Conservation (phyloP, 2,888 invertebrate species). For the Rhagium mordax region DNA sequence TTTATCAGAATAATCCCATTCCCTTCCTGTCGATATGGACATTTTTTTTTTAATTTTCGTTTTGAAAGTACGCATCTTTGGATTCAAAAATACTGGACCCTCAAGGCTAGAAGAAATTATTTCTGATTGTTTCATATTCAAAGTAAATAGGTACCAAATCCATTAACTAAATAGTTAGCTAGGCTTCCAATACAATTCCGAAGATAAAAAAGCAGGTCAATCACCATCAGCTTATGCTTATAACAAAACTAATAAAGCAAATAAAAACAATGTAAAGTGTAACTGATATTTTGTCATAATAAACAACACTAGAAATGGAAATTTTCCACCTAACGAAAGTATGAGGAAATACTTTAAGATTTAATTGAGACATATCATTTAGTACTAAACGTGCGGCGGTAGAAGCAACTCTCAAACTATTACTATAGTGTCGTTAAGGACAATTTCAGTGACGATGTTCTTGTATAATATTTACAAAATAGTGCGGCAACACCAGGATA, state of each 20-base stretch:
- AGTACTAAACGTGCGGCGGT: neutral
- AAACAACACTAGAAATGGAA: slow-evolving; percentile 18
- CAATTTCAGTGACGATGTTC: neutral
- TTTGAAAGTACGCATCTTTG: no score
- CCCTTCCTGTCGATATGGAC: no score
- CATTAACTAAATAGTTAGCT: neutral
- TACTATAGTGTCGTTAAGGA: neutral
- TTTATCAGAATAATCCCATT: neutral
- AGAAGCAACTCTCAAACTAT: neutral
- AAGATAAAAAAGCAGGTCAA: slow-evolving; percentile 14
- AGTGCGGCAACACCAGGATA: neutral
- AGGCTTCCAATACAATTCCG: neutral
- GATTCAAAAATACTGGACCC: no score
- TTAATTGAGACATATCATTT: neutral
- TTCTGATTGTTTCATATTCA: no score
- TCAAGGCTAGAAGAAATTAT: no score
- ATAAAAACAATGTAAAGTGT: no score
- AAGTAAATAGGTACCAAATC: no score
- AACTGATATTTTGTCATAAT: no score
- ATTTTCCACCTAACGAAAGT: neutral
- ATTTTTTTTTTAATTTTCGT: no score
- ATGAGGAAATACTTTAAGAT: neutral
- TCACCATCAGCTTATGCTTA: neutral
- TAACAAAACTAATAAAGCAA: no score
- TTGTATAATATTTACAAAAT: slow-evolving; percentile 23